Percentiles rank a stretch among this genome's conserved stretches.
Conservation (phyloP, 2,888 invertebrate species). For the Drosophila incognita region DNA sequence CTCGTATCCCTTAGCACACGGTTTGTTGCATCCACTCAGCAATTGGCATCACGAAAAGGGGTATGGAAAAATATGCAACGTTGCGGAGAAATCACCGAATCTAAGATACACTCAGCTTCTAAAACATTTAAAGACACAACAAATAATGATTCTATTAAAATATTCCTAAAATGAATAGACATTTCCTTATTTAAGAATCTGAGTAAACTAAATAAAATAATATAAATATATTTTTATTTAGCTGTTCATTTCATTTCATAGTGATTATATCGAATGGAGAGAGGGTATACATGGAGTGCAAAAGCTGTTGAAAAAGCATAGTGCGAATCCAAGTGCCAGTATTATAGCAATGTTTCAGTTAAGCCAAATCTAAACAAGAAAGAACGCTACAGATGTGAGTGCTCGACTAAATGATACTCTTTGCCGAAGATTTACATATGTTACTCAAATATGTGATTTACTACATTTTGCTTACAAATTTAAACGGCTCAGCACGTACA, state of each 20-base stretch:
- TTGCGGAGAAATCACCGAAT: slow-evolving; percentile 3
- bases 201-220: neutral
- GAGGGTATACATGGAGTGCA: too few relatives aligned
- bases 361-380: slow-evolving; percentile 5
- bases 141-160: neutral
- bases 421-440: neutral
- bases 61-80: slow-evolving; percentile 5
- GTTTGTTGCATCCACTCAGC: slow-evolving; percentile 77
- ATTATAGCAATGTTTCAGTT: slow-evolving; percentile 4
- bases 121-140: neutral
- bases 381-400: neutral
- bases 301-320: neutral
- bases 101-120: slow-evolving; percentile 8
- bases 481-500: neutral
- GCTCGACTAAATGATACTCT: neutral
- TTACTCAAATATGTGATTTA: neutral
- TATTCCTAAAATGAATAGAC: neutral
- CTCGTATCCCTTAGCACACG: slow-evolving; percentile 40
- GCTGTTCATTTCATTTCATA: neutral
- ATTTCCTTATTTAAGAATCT: neutral
- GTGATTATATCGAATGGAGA: too few relatives aligned
- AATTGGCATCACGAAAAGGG: slow-evolving; percentile 57
- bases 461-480: neutral
- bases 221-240: neutral
- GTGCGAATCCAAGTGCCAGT: neutral